These are phyloP conservation scores for Trachelus tabidus DNA, from an alignment of 2,888 invertebrate genomes.

Conservation along the genomic window DNA sequence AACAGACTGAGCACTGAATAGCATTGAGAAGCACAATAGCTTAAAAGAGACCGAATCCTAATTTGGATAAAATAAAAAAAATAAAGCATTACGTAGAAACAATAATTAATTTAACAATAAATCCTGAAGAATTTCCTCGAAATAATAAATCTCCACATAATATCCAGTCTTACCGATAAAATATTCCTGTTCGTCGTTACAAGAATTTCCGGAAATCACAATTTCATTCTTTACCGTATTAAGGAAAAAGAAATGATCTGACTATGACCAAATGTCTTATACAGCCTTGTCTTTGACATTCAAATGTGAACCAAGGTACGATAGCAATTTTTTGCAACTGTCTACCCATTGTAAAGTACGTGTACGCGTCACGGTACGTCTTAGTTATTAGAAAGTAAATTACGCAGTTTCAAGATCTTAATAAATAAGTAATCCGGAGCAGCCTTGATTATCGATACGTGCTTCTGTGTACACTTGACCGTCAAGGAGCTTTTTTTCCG, in stretches of 20 bases:
- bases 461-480: neutral
- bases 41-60: no score
- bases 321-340: neutral
- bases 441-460: neutral
- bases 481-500: neutral
- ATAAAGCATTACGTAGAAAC: no score
- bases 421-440: neutral
- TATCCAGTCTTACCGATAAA: neutral
- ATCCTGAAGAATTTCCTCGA: no score
- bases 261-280: no score
- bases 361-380: neutral
- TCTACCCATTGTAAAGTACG: neutral
- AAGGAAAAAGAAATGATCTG: neutral
- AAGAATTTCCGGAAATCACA: neutral
- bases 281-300: neutral
- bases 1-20: no score
- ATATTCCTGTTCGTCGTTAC: neutral
- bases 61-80: no score
- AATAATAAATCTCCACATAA: no score
- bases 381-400: neutral
- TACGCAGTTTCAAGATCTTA: neutral
- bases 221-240: neutral
- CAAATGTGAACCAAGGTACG: neutral
- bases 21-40: no score
- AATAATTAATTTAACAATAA: no score